These are phyloP conservation scores for Steinernema hermaphroditum DNA, from an alignment of 2,888 invertebrate species.

Conservation along the genomic window DNA sequence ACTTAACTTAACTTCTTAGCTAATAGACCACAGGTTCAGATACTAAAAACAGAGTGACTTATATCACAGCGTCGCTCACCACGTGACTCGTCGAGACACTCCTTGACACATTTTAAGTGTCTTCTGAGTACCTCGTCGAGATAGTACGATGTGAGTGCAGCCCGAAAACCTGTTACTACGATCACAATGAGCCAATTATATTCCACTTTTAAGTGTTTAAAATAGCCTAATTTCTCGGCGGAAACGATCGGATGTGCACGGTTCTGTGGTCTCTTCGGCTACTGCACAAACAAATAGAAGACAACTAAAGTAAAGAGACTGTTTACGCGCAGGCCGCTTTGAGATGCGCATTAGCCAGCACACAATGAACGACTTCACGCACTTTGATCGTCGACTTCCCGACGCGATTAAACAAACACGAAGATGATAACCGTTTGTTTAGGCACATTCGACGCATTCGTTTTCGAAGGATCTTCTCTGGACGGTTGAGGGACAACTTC, in stretches of 20 bases:
- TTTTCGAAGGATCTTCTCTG: constrained; percentile 16
- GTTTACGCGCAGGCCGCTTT: too few species aligned
- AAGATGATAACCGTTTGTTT: background rate
- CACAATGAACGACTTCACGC: background rate
- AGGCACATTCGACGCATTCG: background rate
- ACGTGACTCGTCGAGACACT: too few species aligned
- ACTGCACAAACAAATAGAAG: background rate
- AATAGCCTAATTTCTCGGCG: too few species aligned
- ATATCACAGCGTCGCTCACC: too few species aligned
- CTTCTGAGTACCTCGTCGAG: background rate
- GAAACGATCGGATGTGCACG: too few species aligned
- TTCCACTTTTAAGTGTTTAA: background rate
- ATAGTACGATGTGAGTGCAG: background rate
- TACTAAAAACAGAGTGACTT: too few species aligned
- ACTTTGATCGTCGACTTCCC: background rate
- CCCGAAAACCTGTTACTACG: background rate
- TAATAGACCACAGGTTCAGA: too few species aligned
- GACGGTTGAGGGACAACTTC: constrained; percentile 18
- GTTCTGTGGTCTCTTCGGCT: too few species aligned
- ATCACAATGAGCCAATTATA: background rate
- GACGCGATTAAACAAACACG: background rate
- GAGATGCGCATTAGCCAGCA: background rate
- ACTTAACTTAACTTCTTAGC: too few species aligned
- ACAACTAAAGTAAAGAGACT: background rate
- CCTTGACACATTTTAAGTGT: background rate